Percentiles rank a stretch among this genome's conserved stretches.
Conservation (phyloP, 2,888 invertebrate species). For the Diplazon laetatorius region DNA sequence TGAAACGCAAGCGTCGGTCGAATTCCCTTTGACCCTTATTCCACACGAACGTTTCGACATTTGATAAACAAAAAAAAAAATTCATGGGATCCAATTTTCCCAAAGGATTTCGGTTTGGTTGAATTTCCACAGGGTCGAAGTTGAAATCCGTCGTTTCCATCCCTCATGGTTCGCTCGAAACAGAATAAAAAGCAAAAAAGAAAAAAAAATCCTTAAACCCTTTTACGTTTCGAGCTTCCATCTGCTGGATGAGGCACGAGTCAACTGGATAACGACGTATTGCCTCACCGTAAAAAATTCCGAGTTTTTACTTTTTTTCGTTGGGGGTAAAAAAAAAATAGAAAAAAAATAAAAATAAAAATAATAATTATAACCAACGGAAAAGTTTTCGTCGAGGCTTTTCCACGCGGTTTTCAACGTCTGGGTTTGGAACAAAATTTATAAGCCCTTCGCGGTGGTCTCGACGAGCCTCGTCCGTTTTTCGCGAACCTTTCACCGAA, state of each 20-base stretch:
- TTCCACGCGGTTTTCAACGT: conserved; percentile 30
- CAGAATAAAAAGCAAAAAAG: no score
- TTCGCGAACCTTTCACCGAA: conserved; percentile 28
- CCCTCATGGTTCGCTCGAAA: no score
- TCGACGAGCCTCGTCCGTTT: conserved; percentile 31
- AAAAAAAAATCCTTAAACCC: no score
- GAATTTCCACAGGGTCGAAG: no score
- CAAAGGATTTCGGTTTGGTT: no score
- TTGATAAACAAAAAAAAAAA: no score
- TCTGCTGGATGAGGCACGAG: not conserved
- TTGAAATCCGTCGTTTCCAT: no score
- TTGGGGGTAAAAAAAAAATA: not conserved
- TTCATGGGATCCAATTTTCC: no score
- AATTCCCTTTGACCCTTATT: no score
- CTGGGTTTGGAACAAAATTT: conserved; percentile 15
- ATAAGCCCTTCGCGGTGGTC: conserved; percentile 25
- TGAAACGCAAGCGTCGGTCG: no score
- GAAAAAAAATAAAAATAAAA: not conserved
- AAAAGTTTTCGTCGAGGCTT: conserved; percentile 46
- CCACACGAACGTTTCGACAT: no score
- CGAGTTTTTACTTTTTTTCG: conserved; percentile 3
- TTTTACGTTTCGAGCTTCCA: no score
- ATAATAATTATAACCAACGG: not conserved
- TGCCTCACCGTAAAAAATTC: not conserved
- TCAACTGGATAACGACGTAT: not conserved